A percentile compares a stretch with the other conserved stretches of the same genome.
phyloP scores from a whole-genome alignment of 2,888 invertebrate genomes.

The Drosophila atroscutellata region DNA sequence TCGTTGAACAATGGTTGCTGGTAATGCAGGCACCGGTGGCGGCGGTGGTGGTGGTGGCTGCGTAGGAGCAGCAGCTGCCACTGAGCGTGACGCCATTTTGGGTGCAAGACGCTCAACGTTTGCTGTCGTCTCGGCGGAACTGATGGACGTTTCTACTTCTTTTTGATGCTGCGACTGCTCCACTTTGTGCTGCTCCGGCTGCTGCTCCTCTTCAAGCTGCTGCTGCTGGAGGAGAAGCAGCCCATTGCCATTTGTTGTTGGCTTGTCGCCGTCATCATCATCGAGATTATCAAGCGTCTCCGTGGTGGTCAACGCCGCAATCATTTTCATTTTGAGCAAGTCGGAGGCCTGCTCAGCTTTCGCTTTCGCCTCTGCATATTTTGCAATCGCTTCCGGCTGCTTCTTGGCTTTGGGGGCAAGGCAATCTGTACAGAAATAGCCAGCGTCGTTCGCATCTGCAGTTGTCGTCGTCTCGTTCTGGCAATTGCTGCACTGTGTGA shows the following conservation, averaged over 20 bases:
- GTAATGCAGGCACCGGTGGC: background rate
- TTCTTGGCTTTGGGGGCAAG: conserved; percentile 1
- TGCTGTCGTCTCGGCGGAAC: conserved; percentile 2
- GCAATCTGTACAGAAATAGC: conserved; percentile 23
- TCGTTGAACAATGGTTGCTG: conserved; percentile 9
- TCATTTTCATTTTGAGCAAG: conserved; percentile 43
- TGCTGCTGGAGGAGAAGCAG: background rate
- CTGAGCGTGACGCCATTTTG: conserved; percentile 9
- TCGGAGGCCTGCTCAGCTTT: conserved; percentile 3
- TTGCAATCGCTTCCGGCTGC: background rate
- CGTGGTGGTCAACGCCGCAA: conserved; percentile 57
- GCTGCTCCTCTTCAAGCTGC: background rate
- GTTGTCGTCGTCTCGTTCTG: conserved; percentile 15
- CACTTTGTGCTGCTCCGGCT: too few species aligned
- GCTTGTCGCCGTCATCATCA: conserved; percentile 27
- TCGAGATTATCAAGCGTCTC: conserved; percentile 48
- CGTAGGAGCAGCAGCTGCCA: background rate
- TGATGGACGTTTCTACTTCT: background rate
- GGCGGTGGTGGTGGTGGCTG: background rate
- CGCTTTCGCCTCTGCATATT: conserved; percentile 4
- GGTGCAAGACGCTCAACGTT: background rate
- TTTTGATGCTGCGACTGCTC: background rate
- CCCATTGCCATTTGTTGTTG: conserved; percentile 7
- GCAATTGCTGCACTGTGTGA: conserved; percentile 40
- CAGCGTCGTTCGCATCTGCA: conserved; percentile 1